Percentiles rank a stretch among this genome's conserved stretches.
These are phyloP conservation scores for Sycophaga agraensis DNA, from an alignment of 1,140 invertebrate species.

Conservation along the genomic window DNA sequence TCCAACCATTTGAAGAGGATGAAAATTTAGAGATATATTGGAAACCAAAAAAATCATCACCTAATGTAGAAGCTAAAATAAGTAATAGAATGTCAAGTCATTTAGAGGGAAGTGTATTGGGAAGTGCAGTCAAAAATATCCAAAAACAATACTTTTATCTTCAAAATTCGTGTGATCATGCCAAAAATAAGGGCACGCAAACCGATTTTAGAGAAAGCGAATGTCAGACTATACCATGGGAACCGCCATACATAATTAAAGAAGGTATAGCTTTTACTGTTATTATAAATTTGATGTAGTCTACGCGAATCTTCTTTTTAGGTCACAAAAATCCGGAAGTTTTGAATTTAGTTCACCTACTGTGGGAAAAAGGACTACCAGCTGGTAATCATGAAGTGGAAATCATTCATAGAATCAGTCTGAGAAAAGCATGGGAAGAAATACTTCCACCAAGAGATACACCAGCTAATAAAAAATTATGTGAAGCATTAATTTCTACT, in stretches of 20 bases:
- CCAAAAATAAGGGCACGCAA: conserved; percentile 55
- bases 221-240: conserved; percentile 76
- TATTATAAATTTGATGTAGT: too few relatives aligned
- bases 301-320: conserved; percentile 1
- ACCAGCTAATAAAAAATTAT: conserved; percentile 56
- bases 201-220: conserved; percentile 76
- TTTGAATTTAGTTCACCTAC: conserved; percentile 55
- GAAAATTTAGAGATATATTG: background rate
- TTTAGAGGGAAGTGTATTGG: conserved; percentile 10
- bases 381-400: conserved; percentile 66
- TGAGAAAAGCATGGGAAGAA: conserved; percentile 62
- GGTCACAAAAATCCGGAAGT: conserved; percentile 44
- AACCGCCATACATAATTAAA: conserved; percentile 58
- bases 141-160: background rate
- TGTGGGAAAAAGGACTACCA: conserved; percentile 63
- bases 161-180: background rate
- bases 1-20: too few relatives aligned
- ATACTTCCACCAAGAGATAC: conserved; percentile 59
- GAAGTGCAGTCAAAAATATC: background rate
- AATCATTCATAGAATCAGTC: conserved; percentile 64
- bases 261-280: too few relatives aligned
- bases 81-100: conserved; percentile 16
- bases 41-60: background rate
- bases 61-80: background rate
- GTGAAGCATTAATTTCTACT: conserved; percentile 62